Base-by-base conservation (phyloP, 1,140 invertebrate species). In the Drosophila sturtevanti region DNA sequence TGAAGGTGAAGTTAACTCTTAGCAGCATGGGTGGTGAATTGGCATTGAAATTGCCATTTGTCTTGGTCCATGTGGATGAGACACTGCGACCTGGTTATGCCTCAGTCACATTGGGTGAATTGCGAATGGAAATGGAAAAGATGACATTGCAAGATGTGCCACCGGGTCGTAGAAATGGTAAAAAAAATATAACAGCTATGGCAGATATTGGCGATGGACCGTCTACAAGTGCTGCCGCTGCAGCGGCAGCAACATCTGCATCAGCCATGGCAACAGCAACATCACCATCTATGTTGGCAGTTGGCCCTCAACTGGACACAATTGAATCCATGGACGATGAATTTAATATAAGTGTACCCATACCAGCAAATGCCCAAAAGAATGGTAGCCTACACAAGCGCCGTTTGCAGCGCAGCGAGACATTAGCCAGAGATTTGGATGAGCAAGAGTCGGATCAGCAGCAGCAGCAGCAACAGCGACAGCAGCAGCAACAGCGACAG, bases 11-110 rank as follows among this genome's bases (percentile, higher is more conserved):
- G 92, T 92, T 97, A 0, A 92, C 95, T 3, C 93, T 96, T 1
- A 96, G 96, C 41, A 94, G 95, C 2, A 96, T 97, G 93, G 96
- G 96, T 0, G 96, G 96, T 0, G 95, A 96, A 56, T 92, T 97
- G 10, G 95, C 95, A 1, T 92, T 97, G 0, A 97, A 97, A 91
- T 90, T 97, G 24, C 96, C 96, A 0, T 97, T 97, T 89, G 95
- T 94, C 0, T 91, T 97, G 3, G 90, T 91, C 34, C 89, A 91
- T 59, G 68, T 92, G 27, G 91, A 91, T 52, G 81, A 91, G 52
- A 62, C 70, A 0, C 62, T 69, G 52, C 72, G 76, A 5, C 79
- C 77, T 11, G 68, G 63, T 27, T 66, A 74, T 11, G 55, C 56
- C 14, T 70, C 77, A 9, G 65, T 72, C 54, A 76, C 71, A 0